Percentiles rank a stretch among this genome's conserved stretches.
Conservation (phyloP, 2,797 vertebrate species). For the Sebastes steindachneri region DNA sequence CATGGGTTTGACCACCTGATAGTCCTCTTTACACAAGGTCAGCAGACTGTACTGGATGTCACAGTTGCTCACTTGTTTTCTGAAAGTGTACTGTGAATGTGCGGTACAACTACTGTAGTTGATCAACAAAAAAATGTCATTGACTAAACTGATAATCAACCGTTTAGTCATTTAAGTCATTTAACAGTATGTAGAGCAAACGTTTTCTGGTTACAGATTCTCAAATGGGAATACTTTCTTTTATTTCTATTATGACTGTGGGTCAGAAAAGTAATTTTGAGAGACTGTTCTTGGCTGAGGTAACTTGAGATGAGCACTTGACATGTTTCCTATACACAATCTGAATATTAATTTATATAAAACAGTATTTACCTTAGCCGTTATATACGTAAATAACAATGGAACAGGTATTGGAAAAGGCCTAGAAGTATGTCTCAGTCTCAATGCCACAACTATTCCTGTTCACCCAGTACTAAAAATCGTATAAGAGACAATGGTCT, state of each 20-base stretch:
- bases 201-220: background rate
- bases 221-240: background rate
- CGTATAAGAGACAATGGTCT: background rate
- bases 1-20: slow-evolving; percentile 27
- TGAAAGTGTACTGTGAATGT: background rate
- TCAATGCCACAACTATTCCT: background rate
- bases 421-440: background rate
- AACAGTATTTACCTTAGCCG: background rate
- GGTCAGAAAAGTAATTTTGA: accelerated
- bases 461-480: background rate
- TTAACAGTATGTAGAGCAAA: background rate
- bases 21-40: slow-evolving; percentile 27
- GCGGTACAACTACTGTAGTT: background rate
- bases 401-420: background rate
- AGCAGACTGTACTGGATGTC: slow-evolving; percentile 20
- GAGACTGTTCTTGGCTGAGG: background rate
- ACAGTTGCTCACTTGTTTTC: slow-evolving; percentile 10
- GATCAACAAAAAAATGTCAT: background rate
- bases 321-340: background rate
- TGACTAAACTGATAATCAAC: background rate
- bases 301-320: background rate
- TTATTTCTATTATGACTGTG: background rate
- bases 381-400: background rate
- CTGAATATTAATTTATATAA: background rate
- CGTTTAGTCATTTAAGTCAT: background rate